phyloP scores from a whole-genome alignment of 1,140 invertebrate species.

The Brachionus calyciflorus region DNA sequence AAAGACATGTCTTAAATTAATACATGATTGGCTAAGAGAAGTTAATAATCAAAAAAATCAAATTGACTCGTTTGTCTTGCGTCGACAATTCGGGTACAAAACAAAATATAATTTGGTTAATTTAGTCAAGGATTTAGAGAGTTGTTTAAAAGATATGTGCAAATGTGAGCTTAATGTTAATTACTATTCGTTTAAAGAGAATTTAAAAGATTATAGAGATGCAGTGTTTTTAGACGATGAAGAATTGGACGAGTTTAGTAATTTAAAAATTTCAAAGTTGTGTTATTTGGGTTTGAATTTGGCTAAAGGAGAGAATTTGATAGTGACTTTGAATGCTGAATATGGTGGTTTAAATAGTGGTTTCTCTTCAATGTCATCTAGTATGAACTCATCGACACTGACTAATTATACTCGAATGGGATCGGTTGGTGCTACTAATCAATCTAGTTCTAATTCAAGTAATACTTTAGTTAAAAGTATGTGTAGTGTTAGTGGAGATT shows the following conservation, averaged over 20 bases:
- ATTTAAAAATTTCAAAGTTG: conserved; percentile 1
- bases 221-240: conserved; percentile 22
- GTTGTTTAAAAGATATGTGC: background rate
- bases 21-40: conserved; percentile 32
- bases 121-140: conserved; percentile 32
- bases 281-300: background rate
- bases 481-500: conserved; percentile 11
- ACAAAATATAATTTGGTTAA: conserved; percentile 43
- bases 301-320: background rate
- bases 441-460: background rate
- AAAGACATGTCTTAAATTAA: conserved; percentile 7
- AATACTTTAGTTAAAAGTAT: background rate
- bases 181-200: conserved; percentile 26
- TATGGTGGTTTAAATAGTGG: background rate
- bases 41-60: background rate
- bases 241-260: conserved; percentile 3
- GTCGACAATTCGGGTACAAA: conserved; percentile 16
- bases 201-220: background rate
- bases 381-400: background rate
- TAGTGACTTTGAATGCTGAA: conserved; percentile 5
- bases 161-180: conserved; percentile 15
- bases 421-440: background rate
- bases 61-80: background rate
- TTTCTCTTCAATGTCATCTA: conserved; percentile 9
- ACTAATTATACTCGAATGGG: background rate